Base-by-base conservation (phyloP, 2,888 invertebrate species). In the Drosophila phalerata region DNA sequence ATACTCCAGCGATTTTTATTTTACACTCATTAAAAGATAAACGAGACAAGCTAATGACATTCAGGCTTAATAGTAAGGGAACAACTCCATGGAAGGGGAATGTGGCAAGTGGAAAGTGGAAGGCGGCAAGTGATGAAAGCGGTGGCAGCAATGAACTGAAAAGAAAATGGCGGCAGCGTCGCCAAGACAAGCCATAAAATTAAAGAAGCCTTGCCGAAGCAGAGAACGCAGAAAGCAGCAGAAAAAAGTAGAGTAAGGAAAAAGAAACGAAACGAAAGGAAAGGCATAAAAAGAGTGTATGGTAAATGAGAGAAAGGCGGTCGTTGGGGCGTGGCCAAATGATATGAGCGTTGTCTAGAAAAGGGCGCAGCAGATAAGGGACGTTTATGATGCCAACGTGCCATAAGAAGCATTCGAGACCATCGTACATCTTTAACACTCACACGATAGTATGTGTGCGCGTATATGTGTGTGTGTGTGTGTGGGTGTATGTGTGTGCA, bases 1-100 rank as follows among this genome's bases (percentile, higher is more conserved):
- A 17, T 62, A 77, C 73, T 77, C 38, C 42, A 76, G 66, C 74
- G 72, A 73, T 76, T 86, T 84, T 76, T 86, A 79, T 87, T 88
- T 81, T 79, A 79, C 77, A 85, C 83, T 88, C 86, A 88, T 87
- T 88, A 87, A 86, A 85, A 86, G 86, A 88, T 88, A 88, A 88
- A 85, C 83, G 81, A 77, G 85, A 76, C 82, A 84, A 79, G 88
- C 86, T 85, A 85, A 85, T 86, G 85, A 88, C 84, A 79, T 80
- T 80, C 56, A 56, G 77, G 79, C 85, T 70, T 79, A 80, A 80
- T 82, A 84, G 85, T 81, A 62, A 60, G 62, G 15, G 19, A 19
- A n/a, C 17, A 53, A 17, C 17, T 17, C 8, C 32, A 25, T 15
- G 37, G 45, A n/a, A 30, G 37, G n/a, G 9, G 34, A 47, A 17